phyloP scores from a whole-genome alignment of 2,113 vertebrate genomes.

The Cromileptes altivelis region DNA sequence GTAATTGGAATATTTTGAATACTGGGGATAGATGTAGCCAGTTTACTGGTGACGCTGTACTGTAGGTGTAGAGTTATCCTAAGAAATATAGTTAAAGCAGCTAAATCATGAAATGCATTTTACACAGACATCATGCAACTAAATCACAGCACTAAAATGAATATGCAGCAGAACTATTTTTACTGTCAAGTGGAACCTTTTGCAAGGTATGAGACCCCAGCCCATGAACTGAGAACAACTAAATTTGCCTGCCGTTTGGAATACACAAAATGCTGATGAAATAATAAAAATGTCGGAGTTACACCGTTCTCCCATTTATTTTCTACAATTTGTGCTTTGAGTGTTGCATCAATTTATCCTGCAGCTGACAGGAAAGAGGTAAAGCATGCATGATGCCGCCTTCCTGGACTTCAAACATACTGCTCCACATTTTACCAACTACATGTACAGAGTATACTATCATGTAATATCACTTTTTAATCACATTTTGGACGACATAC shows the following conservation, averaged over 20 bases:
- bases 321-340: background rate
- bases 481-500: too few species aligned
- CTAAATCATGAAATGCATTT: slow-evolving; percentile 6
- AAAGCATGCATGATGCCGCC: too few species aligned
- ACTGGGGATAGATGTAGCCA: background rate
- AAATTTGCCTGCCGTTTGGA: background rate
- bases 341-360: background rate
- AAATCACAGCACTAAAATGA: background rate
- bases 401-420: too few species aligned
- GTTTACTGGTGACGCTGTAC: background rate
- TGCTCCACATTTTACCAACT: too few species aligned
- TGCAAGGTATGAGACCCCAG: background rate
- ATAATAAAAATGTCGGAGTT: background rate
- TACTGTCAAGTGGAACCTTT: background rate
- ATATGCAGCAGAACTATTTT: background rate
- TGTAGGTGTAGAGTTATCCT: background rate
- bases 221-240: background rate
- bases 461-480: too few species aligned
- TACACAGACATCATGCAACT: background rate
- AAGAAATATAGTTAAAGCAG: background rate
- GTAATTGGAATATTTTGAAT: background rate
- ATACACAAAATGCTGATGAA: slow-evolving; percentile 10
- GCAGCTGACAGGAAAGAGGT: background rate
- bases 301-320: background rate
- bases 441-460: too few species aligned